These are phyloP conservation scores for Echinarachnius parma DNA, from an alignment of 53 echinoderm and acorn worm species.

Conservation along the genomic window DNA sequence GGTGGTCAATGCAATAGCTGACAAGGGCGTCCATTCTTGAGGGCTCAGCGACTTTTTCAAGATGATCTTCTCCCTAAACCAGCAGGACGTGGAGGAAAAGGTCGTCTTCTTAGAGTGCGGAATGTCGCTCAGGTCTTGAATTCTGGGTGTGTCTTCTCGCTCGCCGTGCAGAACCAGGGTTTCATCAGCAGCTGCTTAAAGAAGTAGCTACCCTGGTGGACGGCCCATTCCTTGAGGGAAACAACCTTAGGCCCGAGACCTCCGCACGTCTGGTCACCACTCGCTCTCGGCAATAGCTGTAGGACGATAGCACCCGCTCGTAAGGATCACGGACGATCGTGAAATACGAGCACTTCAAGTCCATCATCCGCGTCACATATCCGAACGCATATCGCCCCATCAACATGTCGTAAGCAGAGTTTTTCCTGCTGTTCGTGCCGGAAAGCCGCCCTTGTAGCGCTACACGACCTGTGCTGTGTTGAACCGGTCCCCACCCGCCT, in stretches of 20 bases:
- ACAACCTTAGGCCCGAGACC: conserved; percentile 51
- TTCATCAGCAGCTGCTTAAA: conserved; percentile 74
- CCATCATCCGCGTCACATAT: conserved; percentile 45
- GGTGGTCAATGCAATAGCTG: conserved; percentile 56
- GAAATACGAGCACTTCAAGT: conserved; percentile 64
- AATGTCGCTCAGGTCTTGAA: not conserved
- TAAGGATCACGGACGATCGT: conserved; percentile 78
- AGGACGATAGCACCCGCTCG: conserved; percentile 67
- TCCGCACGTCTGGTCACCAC: conserved; percentile 63
- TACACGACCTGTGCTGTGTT: not conserved
- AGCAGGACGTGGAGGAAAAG: conserved; percentile 47
- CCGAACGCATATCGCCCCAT: conserved; percentile 81
- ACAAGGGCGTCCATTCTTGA: conserved; percentile 49
- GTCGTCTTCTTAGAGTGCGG: conserved; percentile 5
- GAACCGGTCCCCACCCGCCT: not conserved
- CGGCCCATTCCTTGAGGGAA: conserved; percentile 67
- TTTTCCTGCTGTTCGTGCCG: not conserved
- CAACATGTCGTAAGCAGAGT: not conserved
- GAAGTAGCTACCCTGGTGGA: conserved; percentile 78
- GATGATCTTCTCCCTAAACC: conserved; percentile 68
- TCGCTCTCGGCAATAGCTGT: conserved; percentile 62
- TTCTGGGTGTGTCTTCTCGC: conserved; percentile 9
- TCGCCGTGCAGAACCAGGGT: conserved; percentile 57
- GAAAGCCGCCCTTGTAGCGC: not conserved
- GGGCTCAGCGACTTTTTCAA: conserved; percentile 47